Percentiles rank a stretch among this genome's conserved stretches.
phyloP scores from a whole-genome alignment of 2,888 invertebrate species.

The Drosophila vallismaia region DNA sequence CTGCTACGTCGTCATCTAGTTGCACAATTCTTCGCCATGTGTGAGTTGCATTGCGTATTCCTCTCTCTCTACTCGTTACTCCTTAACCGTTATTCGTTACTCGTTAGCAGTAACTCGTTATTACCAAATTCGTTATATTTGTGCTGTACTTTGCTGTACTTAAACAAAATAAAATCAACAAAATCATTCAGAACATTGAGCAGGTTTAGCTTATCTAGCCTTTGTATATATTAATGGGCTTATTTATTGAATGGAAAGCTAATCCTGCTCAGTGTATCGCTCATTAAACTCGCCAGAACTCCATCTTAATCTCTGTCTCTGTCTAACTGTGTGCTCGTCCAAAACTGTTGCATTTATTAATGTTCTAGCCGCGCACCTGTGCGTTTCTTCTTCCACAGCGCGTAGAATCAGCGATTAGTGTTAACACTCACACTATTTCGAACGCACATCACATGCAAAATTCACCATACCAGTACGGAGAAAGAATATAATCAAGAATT shows the following conservation, averaged over 20 bases:
- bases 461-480: not conserved
- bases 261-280: slow-evolving; percentile 20
- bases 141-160: slow-evolving; percentile 4
- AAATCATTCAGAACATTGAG: slow-evolving; percentile 11
- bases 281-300: slow-evolving; percentile 7
- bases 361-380: slow-evolving; percentile 82
- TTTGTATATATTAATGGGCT: not conserved
- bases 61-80: slow-evolving; percentile 29
- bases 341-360: slow-evolving; percentile 80
- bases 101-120: slow-evolving; percentile 13
- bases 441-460: slow-evolving; percentile 22
- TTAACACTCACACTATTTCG: slow-evolving; percentile 21
- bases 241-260: not conserved
- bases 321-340: slow-evolving; percentile 63
- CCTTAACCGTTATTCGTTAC: slow-evolving; percentile 14
- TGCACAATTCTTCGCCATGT: slow-evolving; percentile 80
- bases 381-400: slow-evolving; percentile 56
- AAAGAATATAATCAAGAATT: not conserved
- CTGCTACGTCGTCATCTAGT: slow-evolving; percentile 60
- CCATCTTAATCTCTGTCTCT: slow-evolving; percentile 13
- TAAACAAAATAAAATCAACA: not conserved
- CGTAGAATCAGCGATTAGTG: slow-evolving; percentile 20
- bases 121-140: slow-evolving; percentile 4
- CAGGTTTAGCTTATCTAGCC: slow-evolving; percentile 1
- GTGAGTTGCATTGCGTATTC: slow-evolving; percentile 73